phyloP scores from a whole-genome alignment of 2,113 vertebrate genomes.

The Pholis gunnellus region DNA sequence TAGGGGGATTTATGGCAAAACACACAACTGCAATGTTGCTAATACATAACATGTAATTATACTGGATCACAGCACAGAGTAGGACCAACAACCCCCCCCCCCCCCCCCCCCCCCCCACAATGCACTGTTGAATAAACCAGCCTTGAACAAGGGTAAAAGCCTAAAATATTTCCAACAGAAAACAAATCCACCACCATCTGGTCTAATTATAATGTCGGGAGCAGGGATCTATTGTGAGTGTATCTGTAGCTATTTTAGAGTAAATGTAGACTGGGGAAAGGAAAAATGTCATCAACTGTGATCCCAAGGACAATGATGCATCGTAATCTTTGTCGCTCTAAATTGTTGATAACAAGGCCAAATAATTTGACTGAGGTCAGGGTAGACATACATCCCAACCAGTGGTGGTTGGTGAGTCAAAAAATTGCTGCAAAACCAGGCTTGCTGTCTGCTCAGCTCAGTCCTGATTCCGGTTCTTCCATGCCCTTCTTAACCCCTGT shows the following conservation, averaged over 20 bases:
- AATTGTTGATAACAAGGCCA: no score
- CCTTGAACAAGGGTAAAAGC: background rate
- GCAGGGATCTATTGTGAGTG: background rate
- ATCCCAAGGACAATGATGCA: background rate
- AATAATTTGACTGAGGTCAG: no score
- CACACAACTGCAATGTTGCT: slow-evolving; percentile 1
- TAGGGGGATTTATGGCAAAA: slow-evolving; percentile 4
- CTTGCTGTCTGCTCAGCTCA: no score
- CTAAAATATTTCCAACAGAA: background rate
- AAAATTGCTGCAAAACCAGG: no score
- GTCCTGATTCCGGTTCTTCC: no score
- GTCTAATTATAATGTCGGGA: background rate
- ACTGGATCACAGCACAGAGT: background rate
- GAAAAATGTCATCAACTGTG: background rate
- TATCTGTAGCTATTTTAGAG: background rate
- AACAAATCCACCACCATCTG: background rate
- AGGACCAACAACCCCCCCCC: background rate
- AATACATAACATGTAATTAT: background rate
- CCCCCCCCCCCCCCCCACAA: background rate
- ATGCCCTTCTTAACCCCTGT: no score
- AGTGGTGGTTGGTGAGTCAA: no score
- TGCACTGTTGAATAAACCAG: background rate
- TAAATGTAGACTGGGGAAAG: background rate
- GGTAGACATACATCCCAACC: no score
- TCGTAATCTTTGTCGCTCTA: background rate